Base-by-base conservation (phyloP, 2,113 vertebrate genomes). In the Microtus pennsylvanicus region DNA sequence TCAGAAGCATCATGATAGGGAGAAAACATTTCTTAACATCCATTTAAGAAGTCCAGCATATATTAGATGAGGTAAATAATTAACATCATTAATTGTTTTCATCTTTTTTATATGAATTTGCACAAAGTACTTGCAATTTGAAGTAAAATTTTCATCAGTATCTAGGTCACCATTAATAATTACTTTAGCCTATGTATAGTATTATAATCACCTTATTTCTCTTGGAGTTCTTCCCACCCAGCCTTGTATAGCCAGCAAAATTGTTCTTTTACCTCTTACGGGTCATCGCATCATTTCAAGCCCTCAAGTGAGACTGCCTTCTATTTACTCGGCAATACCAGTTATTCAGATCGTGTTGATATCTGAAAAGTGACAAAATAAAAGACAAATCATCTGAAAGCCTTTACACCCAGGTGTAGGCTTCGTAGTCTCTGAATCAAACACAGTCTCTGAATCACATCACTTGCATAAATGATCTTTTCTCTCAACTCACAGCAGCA, bases 141-240 rank as follows among this genome's bases (percentile, higher is more conserved):
- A 67, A 89, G 1, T 76, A 78, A 89, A 81, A 12, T 70, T 89
- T 77, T 74, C 21, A 50, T 0, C 3, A 55, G 7, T 76, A 22
- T 2, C 55, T 16, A 21, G 50, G n/a, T 63, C 10, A 52, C 28
- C 52, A 58, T 42, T 33, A 28, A 82, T 38, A 55, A 45, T 38
- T 88, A 67, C 42, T 91, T 52, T 77, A 10, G 82, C 21, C 47
- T 85, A 38, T 4, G 5, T 35, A 87, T 92, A 92, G 13, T 17
- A 63, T 45, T 87, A 13, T 91, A 75, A 70, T 47, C 30, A 55
- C n/a, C 45, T 89, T 75, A 80, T 63, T 90, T 94, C 88, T 35
- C 33, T 7, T 50, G 72, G 55, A n/a, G 1, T 72, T 81, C 7
- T 58, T 89, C 17, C 45, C 2, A 11, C 24, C 17, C 5, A 55